Base-by-base conservation (phyloP, 2,888 invertebrate genomes). In the Mythimna impura region DNA sequence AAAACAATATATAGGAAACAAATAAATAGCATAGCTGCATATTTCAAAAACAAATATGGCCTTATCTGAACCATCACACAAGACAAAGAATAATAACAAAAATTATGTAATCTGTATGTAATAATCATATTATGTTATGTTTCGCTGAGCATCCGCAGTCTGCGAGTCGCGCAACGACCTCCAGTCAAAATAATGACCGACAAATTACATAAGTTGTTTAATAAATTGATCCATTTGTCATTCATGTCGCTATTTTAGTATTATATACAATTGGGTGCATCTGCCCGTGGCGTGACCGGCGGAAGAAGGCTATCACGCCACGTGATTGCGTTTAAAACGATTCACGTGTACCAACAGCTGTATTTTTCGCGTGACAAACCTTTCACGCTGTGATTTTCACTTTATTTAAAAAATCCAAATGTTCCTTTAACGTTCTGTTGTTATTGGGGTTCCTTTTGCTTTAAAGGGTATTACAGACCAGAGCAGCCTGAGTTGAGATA, bases 251-350 rank as follows among this genome's bases (percentile, higher is more conserved):
- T 78, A 86, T 87, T 89, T 84, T 72, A 70, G 84, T 84, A 84
- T 85, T 85, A 86, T 79, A 82, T 81, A 88, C 83, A 86, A 88
- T 87, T 84, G 82, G 80, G 76, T 85, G 87, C 82, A 84, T 73
- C 82, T 80, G 75, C 61, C 71, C 61, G 73, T 82, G 78, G 84
- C 85, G 83, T 88, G 90, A 85, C 76, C 75, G 73, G 60, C 91
- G 92, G 91, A 92, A 87, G 87, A 85, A 76, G 78, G 66, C 83
- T 76, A 90, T 91, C 89, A 89, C 71, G 77, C 68, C 73, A 69
- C 72, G 77, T 82, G 77, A 79, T 79, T 84, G 79, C 81, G 77
- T 78, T 70, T 73, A 76, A 76, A 82, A 73, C 69, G 71, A 70
- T 71, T 73, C 82, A 81, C 80, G 78, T 82, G 74, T 81, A 75